Base-by-base conservation (phyloP, 1,140 invertebrate species). In the Trissolcus basalis region DNA sequence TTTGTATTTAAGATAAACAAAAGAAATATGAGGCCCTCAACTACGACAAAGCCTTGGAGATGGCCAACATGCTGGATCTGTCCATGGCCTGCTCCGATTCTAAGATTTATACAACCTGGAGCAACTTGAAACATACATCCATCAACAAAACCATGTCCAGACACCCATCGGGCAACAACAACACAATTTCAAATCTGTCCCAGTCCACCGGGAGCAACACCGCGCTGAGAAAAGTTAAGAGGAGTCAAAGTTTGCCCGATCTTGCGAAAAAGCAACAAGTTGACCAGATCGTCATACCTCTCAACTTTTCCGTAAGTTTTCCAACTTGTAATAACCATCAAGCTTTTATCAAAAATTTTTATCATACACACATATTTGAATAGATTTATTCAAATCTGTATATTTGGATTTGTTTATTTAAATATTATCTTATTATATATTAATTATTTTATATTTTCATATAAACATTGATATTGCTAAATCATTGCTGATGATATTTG, bases 51-150 rank as follows among this genome's bases (percentile, higher is more conserved):
- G 73, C 83, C 13, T 72, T 85, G 8, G 81, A 85, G 27, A 75
- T 86, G 14, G 86, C 84, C 72, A 84, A 83, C 50, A 85, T 89
- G 80, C 79, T 93, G 84, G 92, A 93, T 80, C 90, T 91, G 53
- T 94, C 93, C 60, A 95, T 96, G 93, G 93, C 93, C 48, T 93
- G 92, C 82, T 96, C 94, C 36, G 94, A 96, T 82, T 93, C 93
- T 56, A 92, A 92, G 72, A 90, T 91, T 70, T 93, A 94, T 81
- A 96, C 94, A 45, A 95, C 94, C 4, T 94, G 94, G 94, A 93
- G 93, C 86, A 95, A 95, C 83, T 86, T 96, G 73, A 94, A 94
- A 86, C 82, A 88, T 65, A 84, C 82, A 43, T 86, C 86, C 12
- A 81, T 85, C 51, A 86, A 86, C 41, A 89, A 88, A 78, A 80